Conservation (phyloP, 2,888 invertebrate genomes). For the Lacanobia oleracea region DNA sequence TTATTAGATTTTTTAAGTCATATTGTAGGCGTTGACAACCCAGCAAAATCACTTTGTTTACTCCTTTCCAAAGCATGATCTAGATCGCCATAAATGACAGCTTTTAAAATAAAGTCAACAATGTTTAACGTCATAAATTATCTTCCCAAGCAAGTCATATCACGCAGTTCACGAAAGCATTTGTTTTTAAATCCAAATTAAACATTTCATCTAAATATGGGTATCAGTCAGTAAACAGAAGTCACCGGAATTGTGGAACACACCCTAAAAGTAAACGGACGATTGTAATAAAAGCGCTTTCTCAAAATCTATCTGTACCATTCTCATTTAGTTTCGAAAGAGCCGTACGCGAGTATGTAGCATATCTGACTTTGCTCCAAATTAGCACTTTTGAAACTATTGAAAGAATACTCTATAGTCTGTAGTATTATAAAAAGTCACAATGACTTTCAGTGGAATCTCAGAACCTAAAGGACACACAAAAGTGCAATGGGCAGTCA, state of each 20-base stretch:
- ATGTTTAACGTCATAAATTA: conserved; percentile 11
- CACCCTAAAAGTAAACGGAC: conserved; percentile 25
- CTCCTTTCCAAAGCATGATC: not conserved
- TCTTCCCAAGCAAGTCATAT: not conserved
- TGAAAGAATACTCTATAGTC: not conserved
- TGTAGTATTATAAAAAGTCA: conserved; percentile 1
- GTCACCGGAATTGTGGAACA: conserved; percentile 9
- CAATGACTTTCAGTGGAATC: conserved; percentile 38
- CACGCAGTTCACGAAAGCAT: conserved; percentile 4
- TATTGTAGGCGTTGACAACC: not conserved
- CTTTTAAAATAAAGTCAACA: conserved; percentile 24
- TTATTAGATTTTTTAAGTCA: too few relatives aligned
- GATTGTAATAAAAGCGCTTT: conserved; percentile 36
- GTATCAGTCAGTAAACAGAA: conserved; percentile 15
- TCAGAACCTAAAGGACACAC: conserved; percentile 54
- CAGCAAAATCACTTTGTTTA: not conserved
- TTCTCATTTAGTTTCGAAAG: conserved; percentile 4
- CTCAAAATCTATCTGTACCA: not conserved
- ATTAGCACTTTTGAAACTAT: not conserved
- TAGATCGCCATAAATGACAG: not conserved
- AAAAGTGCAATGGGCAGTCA: conserved; percentile 66
- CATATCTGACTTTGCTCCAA: conserved; percentile 1
- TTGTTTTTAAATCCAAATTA: conserved; percentile 16
- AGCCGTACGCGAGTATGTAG: conserved; percentile 23
- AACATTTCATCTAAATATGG: conserved; percentile 7